Evolutionary conservation across 2,797 vertebrate species (phyloP), one percentile per base, ranked within the genome.

Genomic region (Sardinella longiceps): DNA sequence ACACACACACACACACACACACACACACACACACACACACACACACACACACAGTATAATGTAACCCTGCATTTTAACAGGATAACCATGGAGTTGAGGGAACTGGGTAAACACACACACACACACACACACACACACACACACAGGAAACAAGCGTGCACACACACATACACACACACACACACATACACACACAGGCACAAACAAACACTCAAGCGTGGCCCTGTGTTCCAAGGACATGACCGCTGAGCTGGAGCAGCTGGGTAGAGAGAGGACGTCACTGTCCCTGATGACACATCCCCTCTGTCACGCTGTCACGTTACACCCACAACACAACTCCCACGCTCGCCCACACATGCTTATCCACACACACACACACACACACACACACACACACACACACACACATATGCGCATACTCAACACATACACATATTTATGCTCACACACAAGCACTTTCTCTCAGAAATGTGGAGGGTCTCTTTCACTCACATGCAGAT

Each of bases 361-460:
- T 66, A 30, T 30, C 60, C 5, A 14, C 30, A 18, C 28, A 70
- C 60, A 70, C 63, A 70, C 28, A 70, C 11, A 33, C 63, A 18
- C 23, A 1, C 56, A 25, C n/a, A n/a, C 56, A 25, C n/a, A 58
- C 56, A 58, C 3, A 58, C 56, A 25, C 18, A 23, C 56, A 58
- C n/a, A 58, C 56, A 58, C 5, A 58, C 56, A 58, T 7, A 14
- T 23, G 39, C n/a, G 23, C 51, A 80, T 28, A 28, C 45, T 83
- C 51, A 85, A 63, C 25, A 28, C 7, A 63, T 63, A 10, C 60
- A 28, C 5, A 25, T 7, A 43, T 43, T 1, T 43, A 43, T 43
- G 7, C 60, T 12, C 60, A 66, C 60, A 66, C 56, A n/a, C 20
- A 58, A 25, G 70, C 46, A 53, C 60, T 87, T 86, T 10, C 89